These are phyloP conservation scores for Eristalis intricaria DNA, from an alignment of 2,888 invertebrate species.

Conservation along the genomic window DNA sequence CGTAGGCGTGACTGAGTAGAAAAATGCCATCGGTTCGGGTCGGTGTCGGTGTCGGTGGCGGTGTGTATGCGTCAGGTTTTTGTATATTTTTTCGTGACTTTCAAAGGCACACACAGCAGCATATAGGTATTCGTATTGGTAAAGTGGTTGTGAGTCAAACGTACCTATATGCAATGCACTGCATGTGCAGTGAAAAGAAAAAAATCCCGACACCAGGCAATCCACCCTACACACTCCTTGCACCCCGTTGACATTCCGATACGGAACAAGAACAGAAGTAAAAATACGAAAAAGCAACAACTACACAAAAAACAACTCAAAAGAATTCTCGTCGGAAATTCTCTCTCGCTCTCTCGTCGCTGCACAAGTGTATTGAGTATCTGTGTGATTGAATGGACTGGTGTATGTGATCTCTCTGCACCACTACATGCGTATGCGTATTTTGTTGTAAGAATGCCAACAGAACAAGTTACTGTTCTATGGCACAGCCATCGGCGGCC, in stretches of 20 bases:
- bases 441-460: conserved; percentile 43
- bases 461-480: conserved; percentile 54
- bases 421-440: background rate
- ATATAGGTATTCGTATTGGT: conserved; percentile 66
- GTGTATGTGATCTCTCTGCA: conserved; percentile 23
- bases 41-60: no score
- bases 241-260: conserved; percentile 71
- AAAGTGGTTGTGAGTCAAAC: conserved; percentile 47
- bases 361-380: conserved; percentile 32
- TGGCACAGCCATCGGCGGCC: background rate
- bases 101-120: conserved; percentile 31
- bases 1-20: conserved; percentile 72
- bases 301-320: conserved; percentile 16
- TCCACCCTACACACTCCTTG: conserved; percentile 56
- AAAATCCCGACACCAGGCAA: conserved; percentile 30
- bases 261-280: conserved; percentile 55
- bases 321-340: conserved; percentile 15
- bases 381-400: background rate
- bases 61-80: conserved; percentile 69
- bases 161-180: conserved; percentile 54
- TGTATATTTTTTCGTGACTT: conserved; percentile 39
- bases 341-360: conserved; percentile 36
- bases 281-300: background rate
- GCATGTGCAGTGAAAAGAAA: conserved; percentile 64
- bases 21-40: conserved; percentile 67